These are phyloP conservation scores for Hoplodrina blanda DNA, from an alignment of 2,888 invertebrate genomes.

Conservation along the genomic window DNA sequence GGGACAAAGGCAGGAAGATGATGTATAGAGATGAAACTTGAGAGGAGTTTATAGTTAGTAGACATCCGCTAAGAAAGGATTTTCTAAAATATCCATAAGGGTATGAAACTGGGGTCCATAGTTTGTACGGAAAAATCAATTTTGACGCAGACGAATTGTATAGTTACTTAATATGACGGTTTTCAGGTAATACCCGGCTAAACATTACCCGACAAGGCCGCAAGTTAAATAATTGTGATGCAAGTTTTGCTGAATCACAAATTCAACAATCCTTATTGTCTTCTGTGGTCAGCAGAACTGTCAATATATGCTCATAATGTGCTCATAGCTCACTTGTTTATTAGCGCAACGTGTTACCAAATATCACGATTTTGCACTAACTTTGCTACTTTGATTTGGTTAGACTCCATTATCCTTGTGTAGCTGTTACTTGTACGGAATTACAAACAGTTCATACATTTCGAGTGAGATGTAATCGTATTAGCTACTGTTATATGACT, in stretches of 20 bases:
- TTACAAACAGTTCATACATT: slow-evolving; percentile 29
- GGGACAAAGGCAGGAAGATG: too few relatives aligned
- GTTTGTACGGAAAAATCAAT: too few relatives aligned
- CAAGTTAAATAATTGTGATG: slow-evolving; percentile 28
- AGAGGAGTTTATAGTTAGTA: too few relatives aligned
- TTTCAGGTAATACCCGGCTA: slow-evolving; percentile 2
- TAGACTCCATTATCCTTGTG: slow-evolving; percentile 40
- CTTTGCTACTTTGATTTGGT: slow-evolving; percentile 12
- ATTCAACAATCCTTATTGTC: slow-evolving; percentile 21
- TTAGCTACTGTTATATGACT: background rate
- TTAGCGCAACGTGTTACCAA: slow-evolving; percentile 20
- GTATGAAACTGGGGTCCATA: too few relatives aligned
- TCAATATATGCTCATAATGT: slow-evolving; percentile 47
- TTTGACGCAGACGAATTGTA: too few relatives aligned
- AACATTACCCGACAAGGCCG: slow-evolving; percentile 27
- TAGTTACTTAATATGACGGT: too few relatives aligned
- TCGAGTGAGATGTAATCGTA: slow-evolving; percentile 15
- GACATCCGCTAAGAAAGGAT: too few relatives aligned
- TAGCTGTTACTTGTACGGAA: slow-evolving; percentile 36
- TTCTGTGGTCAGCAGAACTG: slow-evolving; percentile 37
- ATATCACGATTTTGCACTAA: slow-evolving; percentile 36
- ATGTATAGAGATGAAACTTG: too few relatives aligned
- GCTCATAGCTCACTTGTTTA: slow-evolving; percentile 27
- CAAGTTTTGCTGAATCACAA: slow-evolving; percentile 33
- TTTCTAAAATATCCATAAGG: too few relatives aligned